phyloP scores from a whole-genome alignment of 2,888 invertebrate genomes.

The Ichneumoninae sp. region DNA sequence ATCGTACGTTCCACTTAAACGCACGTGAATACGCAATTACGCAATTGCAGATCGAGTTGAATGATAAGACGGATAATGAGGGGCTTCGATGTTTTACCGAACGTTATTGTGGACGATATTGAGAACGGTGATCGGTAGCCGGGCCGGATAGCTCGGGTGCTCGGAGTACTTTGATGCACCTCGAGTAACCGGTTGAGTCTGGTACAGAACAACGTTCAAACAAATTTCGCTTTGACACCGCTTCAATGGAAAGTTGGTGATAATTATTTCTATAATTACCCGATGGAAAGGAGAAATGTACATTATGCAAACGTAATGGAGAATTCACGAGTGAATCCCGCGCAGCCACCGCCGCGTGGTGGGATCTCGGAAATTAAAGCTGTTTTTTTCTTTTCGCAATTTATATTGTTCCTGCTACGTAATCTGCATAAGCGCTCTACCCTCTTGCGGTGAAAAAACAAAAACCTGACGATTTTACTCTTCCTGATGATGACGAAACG shows the following conservation, averaged over 20 bases:
- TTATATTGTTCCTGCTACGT: not conserved
- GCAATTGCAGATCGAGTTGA: constrained; percentile 17
- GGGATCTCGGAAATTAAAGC: not conserved
- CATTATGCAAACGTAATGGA: not conserved
- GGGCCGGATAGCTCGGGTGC: not conserved
- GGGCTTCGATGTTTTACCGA: constrained; percentile 4
- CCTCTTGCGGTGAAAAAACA: not conserved
- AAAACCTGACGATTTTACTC: not conserved
- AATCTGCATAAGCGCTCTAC: not conserved
- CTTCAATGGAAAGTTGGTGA: not conserved
- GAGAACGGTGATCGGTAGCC: not conserved
- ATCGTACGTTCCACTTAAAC: constrained; percentile 62
- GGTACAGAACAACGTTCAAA: not conserved
- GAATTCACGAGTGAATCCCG: not conserved
- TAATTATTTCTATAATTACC: constrained; percentile 2
- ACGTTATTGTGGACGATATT: not conserved
- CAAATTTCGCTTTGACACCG: not conserved
- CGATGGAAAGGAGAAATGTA: not conserved
- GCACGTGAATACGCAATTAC: constrained; percentile 62
- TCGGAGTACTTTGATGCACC: not conserved
- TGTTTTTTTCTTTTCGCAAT: not conserved
- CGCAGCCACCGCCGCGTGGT: not conserved
- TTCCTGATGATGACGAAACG: not conserved
- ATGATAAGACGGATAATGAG: constrained; percentile 43
- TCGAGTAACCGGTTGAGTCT: not conserved